Base-by-base conservation (phyloP, 2,888 invertebrate genomes). In the Luperina nickerlii region DNA sequence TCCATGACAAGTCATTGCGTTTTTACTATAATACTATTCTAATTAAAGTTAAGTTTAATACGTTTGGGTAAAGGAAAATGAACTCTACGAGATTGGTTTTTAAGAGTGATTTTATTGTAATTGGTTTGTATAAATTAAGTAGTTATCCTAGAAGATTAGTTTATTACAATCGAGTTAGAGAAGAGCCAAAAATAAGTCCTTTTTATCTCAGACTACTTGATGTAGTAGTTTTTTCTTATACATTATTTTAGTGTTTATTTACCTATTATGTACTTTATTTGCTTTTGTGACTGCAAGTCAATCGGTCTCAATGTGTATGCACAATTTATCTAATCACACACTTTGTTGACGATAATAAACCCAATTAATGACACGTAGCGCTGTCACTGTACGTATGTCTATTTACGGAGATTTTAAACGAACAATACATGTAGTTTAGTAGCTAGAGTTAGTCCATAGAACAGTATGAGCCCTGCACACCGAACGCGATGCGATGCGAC, bases 1-100 rank as follows among this genome's bases (percentile, higher is more conserved):
- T 95, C 96, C 96, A 96, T 96, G 96, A 96, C 96, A 95, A 96
- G 95, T 95, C 95, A 95, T 93, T 93, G 93, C 91, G 91, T 94
- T 92, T 92, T 91, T 90, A 90, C 82, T 88, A 87, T 86, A 90
- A 83, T 89, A 87, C 86, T 89, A 90, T 86, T 84, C 73, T 84
- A 81, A 87, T 77, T 87, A 87, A 80, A 5, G 27, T 80, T 83
- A 83, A 87, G 85, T 82, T 88, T 79, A 88, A 83, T 89, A 87
- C 74, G 72, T 83, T 89, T 86, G 89, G 90, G 89, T 89, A 90
- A 88, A 88, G 90, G 90, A 89, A 88, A 87, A 86, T 84, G 76
- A 88, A 87, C 84, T 89, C 88, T 83, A 88, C 83, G 91, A 90
- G 90, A 91, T 91, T 91, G 90, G 89, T 88, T 90, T 90, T 86